A percentile compares a stretch with the other conserved stretches of the same genome.
phyloP scores from a whole-genome alignment of 1,140 invertebrate genomes.

The Cotesia vestalis region DNA sequence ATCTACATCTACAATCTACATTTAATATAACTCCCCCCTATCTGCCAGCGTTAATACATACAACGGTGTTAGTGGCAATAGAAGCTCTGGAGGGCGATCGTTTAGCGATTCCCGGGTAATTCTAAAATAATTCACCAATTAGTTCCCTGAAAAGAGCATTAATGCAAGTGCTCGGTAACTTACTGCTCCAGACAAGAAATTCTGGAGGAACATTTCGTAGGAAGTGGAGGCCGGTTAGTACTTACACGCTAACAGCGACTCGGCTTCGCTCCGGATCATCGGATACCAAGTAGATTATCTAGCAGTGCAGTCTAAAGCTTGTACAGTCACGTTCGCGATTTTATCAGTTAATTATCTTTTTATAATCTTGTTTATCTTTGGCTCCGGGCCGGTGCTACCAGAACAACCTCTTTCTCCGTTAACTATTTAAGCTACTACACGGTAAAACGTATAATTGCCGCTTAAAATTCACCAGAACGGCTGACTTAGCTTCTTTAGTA shows the following conservation, averaged over 20 bases:
- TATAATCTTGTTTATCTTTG: constrained; percentile 58
- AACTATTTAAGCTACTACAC: too few species aligned
- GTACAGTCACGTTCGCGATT: constrained; percentile 45
- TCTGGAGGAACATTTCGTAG: too few species aligned
- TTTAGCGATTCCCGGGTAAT: too few species aligned
- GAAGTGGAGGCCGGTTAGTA: too few species aligned
- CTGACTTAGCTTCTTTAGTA: constrained; percentile 33
- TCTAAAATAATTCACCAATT: too few species aligned
- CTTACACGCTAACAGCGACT: too few species aligned
- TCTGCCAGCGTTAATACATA: too few species aligned
- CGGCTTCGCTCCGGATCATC: not conserved
- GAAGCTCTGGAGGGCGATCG: too few species aligned
- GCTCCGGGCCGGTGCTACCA: constrained; percentile 2
- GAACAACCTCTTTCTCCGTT: not conserved
- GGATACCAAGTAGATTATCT: constrained; percentile 43
- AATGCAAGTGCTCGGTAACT: too few species aligned
- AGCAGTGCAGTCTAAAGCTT: constrained; percentile 23
- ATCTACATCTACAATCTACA: not conserved
- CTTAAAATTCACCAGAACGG: constrained; percentile 43
- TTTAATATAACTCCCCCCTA: not conserved
- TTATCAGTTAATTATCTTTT: constrained; percentile 48
- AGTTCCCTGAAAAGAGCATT: too few species aligned
- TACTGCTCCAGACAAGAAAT: too few species aligned
- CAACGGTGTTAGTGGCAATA: too few species aligned
- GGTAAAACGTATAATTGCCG: constrained; percentile 38